phyloP scores from a whole-genome alignment of 2,888 invertebrate genomes.

The Frankliniella fusca region DNA sequence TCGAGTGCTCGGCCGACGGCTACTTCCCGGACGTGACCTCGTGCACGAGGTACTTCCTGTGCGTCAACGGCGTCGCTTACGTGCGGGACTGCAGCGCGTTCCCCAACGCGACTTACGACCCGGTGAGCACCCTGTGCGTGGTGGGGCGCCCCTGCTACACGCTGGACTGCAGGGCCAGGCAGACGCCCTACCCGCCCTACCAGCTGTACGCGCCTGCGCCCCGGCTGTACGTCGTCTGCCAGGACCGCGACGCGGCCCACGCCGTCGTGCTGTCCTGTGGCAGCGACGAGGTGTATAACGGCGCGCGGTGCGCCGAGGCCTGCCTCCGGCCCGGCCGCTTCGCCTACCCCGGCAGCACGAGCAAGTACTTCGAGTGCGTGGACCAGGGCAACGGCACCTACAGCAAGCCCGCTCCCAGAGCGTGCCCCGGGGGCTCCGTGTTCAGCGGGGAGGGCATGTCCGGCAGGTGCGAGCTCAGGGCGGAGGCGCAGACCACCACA shows the following conservation, averaged over 20 bases:
- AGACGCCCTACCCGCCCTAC: too few species aligned
- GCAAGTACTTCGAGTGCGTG: not conserved
- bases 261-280: not conserved
- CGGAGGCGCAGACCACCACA: too few species aligned
- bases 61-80: not conserved
- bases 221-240: not conserved
- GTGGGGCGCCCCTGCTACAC: too few species aligned
- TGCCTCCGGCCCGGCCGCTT: not conserved
- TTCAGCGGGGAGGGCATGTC: not conserved
- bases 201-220: too few species aligned
- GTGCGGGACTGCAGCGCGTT: not conserved
- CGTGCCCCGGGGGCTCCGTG: not conserved
- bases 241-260: not conserved
- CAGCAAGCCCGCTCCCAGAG: not conserved
- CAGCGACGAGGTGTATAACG: not conserved
- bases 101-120: too few species aligned
- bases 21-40: not conserved
- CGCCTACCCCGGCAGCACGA: not conserved
- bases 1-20: not conserved
- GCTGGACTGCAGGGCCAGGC: too few species aligned
- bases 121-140: too few species aligned
- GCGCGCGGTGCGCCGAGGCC: not conserved
- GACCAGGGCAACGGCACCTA: not conserved
- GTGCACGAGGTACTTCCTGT: slow-evolving; percentile 3
- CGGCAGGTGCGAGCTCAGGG: not conserved